phyloP scores from a whole-genome alignment of 2,888 invertebrate genomes.

The Ochropleura leucogaster region DNA sequence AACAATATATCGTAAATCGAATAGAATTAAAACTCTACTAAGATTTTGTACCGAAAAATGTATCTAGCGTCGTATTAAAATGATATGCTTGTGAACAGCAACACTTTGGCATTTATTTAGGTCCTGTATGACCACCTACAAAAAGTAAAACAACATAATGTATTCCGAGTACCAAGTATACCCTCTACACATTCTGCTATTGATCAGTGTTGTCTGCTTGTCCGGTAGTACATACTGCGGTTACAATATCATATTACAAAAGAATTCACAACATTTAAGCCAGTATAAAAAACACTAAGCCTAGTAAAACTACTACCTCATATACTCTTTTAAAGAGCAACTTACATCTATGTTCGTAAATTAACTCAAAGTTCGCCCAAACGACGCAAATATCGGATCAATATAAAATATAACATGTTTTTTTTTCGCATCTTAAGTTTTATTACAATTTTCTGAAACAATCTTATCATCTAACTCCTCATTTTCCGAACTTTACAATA shows the following conservation, averaged over 20 bases:
- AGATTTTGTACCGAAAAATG: constrained; percentile 88
- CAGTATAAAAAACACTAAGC: constrained; percentile 91
- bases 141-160: constrained; percentile 77
- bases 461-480: constrained; percentile 82
- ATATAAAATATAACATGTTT: constrained; percentile 89
- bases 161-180: constrained; percentile 70
- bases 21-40: constrained; percentile 88
- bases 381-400: constrained; percentile 82
- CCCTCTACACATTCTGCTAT: constrained; percentile 89
- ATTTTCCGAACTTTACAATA: constrained; percentile 87
- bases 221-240: constrained; percentile 80
- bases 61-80: constrained; percentile 88
- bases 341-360: constrained; percentile 89
- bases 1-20: constrained; percentile 87
- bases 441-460: constrained; percentile 91
- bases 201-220: constrained; percentile 85
- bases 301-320: constrained; percentile 90
- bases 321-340: constrained; percentile 90
- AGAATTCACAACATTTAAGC: constrained; percentile 91
- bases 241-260: constrained; percentile 82
- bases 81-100: constrained; percentile 89
- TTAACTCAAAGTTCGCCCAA: constrained; percentile 82
- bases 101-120: constrained; percentile 84
- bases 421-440: constrained; percentile 84
- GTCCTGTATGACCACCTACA: constrained; percentile 47